phyloP scores from a whole-genome alignment of 2,888 invertebrate genomes.

The Helleia helle region DNA sequence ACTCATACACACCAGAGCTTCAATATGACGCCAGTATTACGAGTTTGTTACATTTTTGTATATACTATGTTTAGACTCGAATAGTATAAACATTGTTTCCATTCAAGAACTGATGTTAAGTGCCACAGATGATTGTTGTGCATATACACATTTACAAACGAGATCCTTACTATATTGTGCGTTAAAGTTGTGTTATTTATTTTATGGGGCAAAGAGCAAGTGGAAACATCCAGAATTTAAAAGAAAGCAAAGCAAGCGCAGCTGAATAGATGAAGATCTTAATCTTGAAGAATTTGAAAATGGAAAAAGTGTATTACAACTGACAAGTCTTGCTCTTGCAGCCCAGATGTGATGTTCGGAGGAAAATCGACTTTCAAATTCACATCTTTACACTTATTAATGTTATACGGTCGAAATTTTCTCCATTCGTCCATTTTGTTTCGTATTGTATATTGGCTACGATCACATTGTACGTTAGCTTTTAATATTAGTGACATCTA shows the following conservation, averaged over 20 bases:
- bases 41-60: constrained; percentile 21
- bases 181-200: constrained; percentile 22
- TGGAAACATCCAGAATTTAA: background rate
- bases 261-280: too few relatives aligned
- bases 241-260: too few relatives aligned
- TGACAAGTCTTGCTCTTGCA: background rate
- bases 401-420: constrained; percentile 12
- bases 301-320: too few relatives aligned
- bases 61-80: constrained; percentile 23
- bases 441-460: constrained; percentile 26
- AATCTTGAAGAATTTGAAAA: too few relatives aligned
- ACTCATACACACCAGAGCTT: constrained; percentile 60
- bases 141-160: constrained; percentile 30
- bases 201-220: constrained; percentile 11
- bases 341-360: background rate
- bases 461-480: constrained; percentile 52
- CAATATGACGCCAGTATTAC: constrained; percentile 40
- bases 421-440: constrained; percentile 15
- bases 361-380: background rate
- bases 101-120: constrained; percentile 54
- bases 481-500: constrained; percentile 73
- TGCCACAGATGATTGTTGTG: constrained; percentile 48
- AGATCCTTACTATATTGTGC: constrained; percentile 32
- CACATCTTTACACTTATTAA: too few relatives aligned
- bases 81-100: constrained; percentile 34